These are phyloP conservation scores for Martes martes DNA, from an alignment of 2,113 vertebrate species.

Conservation along the genomic window DNA sequence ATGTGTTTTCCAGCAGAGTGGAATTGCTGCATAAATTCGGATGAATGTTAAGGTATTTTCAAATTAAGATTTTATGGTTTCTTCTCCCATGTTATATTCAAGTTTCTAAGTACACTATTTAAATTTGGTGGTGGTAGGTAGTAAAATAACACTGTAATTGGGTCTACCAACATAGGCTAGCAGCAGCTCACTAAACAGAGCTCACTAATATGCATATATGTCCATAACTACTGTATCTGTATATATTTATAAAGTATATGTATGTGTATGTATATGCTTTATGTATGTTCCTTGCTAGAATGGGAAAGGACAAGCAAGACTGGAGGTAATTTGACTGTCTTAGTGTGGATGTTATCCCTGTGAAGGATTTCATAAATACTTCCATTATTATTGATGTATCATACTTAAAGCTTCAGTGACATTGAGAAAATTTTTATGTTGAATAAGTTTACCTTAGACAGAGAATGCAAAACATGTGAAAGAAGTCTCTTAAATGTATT, in stretches of 20 bases:
- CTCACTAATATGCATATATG: background rate
- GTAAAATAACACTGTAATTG: background rate
- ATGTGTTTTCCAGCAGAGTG: background rate
- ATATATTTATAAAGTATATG: background rate
- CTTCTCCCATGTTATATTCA: conserved; percentile 3
- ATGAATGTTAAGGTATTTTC: background rate
- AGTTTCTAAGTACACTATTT: background rate
- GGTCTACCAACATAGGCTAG: background rate
- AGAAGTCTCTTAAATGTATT: background rate
- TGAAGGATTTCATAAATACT: background rate
- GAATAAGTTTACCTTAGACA: background rate
- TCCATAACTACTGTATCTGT: background rate
- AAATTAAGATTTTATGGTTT: conserved; percentile 7
- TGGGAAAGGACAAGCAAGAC: background rate
- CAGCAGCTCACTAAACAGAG: background rate
- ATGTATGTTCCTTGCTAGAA: background rate
- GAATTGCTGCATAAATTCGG: background rate
- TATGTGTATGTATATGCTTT: background rate
- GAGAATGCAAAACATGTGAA: conserved; percentile 8
- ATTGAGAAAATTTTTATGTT: background rate
- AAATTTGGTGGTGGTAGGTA: background rate
- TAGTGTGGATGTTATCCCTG: background rate
- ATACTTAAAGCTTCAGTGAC: background rate
- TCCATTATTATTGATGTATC: background rate
- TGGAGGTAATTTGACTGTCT: background rate